Conservation (phyloP, 2,113 vertebrate species). For the Polyodon spathula region DNA sequence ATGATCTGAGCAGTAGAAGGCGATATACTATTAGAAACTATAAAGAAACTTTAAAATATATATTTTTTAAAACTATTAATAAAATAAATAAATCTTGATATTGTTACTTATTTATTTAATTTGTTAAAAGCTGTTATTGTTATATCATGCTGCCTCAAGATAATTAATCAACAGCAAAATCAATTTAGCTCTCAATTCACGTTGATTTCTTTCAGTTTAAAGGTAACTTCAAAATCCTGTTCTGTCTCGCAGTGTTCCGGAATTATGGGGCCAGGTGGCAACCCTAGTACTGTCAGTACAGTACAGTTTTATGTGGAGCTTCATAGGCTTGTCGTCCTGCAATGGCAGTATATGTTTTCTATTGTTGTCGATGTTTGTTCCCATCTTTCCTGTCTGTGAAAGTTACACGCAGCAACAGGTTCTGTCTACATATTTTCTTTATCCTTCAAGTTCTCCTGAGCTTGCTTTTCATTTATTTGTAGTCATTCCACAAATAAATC, state of each 20-base stretch:
- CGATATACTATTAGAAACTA: too few relatives aligned
- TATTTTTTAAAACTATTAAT: too few relatives aligned
- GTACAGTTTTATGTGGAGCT: conserved; percentile 12
- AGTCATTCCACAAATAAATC: conserved; percentile 36
- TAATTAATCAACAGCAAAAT: too few relatives aligned
- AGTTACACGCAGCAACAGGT: background rate
- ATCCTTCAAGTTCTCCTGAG: conserved; percentile 4
- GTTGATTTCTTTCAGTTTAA: too few relatives aligned
- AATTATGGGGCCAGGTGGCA: background rate
- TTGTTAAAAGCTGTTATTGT: too few relatives aligned
- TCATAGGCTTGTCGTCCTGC: background rate
- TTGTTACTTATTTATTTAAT: too few relatives aligned
- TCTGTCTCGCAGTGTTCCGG: background rate
- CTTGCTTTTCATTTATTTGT: conserved; percentile 24
- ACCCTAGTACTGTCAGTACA: conserved; percentile 12
- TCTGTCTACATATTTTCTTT: conserved; percentile 14
- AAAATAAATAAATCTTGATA: too few relatives aligned
- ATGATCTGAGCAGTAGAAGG: too few relatives aligned
- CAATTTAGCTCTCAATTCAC: too few relatives aligned
- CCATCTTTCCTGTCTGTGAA: conserved; percentile 13
- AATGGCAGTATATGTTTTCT: conserved; percentile 9
- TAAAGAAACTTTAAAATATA: too few relatives aligned
- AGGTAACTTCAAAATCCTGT: too few relatives aligned
- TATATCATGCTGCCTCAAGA: too few relatives aligned
- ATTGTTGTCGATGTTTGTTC: background rate